These are phyloP conservation scores for Lasioglossum zephyrum DNA, from an alignment of 2,888 invertebrate genomes.

Conservation along the genomic window DNA sequence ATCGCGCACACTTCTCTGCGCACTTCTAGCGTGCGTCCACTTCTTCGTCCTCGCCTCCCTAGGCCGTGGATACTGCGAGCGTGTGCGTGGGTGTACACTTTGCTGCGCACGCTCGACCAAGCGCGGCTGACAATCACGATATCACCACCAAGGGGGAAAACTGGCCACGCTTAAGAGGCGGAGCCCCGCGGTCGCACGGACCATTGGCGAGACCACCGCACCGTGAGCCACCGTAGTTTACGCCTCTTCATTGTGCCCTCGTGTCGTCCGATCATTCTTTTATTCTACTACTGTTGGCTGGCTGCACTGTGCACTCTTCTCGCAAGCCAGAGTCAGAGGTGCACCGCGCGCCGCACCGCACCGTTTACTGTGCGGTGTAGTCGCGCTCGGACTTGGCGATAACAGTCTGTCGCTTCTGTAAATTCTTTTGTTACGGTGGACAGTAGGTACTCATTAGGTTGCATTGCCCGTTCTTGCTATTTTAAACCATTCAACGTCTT, in stretches of 20 bases:
- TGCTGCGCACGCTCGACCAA: conserved; percentile 70
- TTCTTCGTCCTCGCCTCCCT: not conserved
- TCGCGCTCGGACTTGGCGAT: not conserved
- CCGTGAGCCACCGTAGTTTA: conserved; percentile 76
- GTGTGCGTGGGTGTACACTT: conserved; percentile 25
- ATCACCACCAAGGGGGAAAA: conserved; percentile 49
- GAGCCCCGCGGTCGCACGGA: conserved; percentile 79
- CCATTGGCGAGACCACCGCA: conserved; percentile 81
- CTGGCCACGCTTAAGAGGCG: conserved; percentile 78
- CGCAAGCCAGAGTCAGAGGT: not conserved
- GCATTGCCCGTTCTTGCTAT: no score
- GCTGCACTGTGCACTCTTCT: not conserved
- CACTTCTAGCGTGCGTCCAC: conserved; percentile 7
- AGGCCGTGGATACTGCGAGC: not conserved
- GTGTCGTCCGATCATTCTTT: conserved; percentile 29
- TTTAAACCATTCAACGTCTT: no score
- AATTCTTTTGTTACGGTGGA: no score
- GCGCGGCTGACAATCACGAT: conserved; percentile 63
- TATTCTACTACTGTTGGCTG: conserved; percentile 8
- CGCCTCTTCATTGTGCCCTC: conserved; percentile 75
- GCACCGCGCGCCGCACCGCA: not conserved
- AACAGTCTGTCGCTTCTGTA: no score
- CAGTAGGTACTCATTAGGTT: no score
- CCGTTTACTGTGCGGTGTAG: not conserved
- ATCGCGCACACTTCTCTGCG: conserved; percentile 52